phyloP scores from a whole-genome alignment of 2,113 vertebrate genomes.

The Bubalus kerabau region DNA sequence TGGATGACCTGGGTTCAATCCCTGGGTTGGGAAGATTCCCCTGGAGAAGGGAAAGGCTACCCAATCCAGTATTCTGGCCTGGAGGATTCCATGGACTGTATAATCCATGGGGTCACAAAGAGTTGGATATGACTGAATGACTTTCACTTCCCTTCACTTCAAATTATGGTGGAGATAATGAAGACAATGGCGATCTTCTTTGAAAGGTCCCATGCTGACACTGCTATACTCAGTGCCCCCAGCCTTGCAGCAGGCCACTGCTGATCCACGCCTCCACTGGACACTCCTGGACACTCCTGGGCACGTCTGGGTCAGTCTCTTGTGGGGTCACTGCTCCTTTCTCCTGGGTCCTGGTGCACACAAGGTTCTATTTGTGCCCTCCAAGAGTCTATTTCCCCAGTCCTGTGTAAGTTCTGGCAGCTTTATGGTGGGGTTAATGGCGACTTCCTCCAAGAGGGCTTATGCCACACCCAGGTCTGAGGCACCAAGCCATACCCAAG shows the following conservation, averaged over 20 bases:
- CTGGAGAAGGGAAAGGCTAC: not conserved
- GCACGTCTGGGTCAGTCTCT: not conserved
- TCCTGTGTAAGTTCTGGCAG: not conserved
- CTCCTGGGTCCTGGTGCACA: not conserved
- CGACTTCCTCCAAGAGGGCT: not conserved
- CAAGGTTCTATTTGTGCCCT: not conserved
- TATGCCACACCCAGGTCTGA: not conserved
- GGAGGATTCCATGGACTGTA: not conserved
- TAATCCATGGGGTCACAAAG: not conserved
- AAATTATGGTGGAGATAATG: not conserved
- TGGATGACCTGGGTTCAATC: not conserved
- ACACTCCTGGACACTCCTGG: not conserved
- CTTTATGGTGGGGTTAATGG: not conserved
- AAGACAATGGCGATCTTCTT: not conserved
- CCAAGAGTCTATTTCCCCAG: not conserved
- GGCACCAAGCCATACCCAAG: not conserved
- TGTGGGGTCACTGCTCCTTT: not conserved
- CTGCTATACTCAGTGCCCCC: not conserved
- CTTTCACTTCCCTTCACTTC: not conserved
- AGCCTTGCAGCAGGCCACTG: not conserved
- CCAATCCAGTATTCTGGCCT: not conserved
- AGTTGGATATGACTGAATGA: accelerated
- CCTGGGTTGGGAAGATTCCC: not conserved
- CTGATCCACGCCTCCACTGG: accelerated
- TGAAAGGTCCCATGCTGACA: not conserved